Evolutionary conservation across 1,140 invertebrate genomes (phyloP), one percentile per base, ranked within the genome.

Genomic region (Procambarus clarkii): DNA sequence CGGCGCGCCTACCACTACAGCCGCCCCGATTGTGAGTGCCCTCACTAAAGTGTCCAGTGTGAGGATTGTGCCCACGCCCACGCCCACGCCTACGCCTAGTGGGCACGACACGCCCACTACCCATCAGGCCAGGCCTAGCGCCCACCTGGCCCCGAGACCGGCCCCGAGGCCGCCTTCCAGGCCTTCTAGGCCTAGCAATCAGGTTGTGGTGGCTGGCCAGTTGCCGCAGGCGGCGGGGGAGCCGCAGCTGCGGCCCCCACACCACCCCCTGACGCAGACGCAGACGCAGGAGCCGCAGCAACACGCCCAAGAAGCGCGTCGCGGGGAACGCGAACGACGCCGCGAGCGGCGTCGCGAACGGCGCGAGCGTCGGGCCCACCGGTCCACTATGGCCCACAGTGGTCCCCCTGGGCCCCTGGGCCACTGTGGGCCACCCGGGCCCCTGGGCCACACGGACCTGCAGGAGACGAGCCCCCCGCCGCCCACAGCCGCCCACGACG

Each of bases 31-130:
- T 44, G 88, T 90, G 69, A 90, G 88, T 90, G 88, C 88, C 78
- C 88, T 90, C 60, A 83, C 88, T 69, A 90, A 90, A 84, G 88
- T 90, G 88, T 90, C 88, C 88, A 90, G 88, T 83, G 88, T 90
- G 74, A 90, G 88, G 88, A 90, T 90, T 90, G 88, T 90, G 46
- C 88, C 88, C 54, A 90, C 88, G 34, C 88, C 88, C 50, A 90
- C 88, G 48, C n/a, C 88, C 18, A 90, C 88, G 71, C 88, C 88
- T 71, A 90, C 88, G 50, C 88, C 88, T 54, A 77, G 88, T 50
- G 71, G 88, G 34, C 46, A 83, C 81, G 82, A 90, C n/a, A 84
- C 88, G 81, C 79, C 80, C 80, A n/a, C n/a, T n/a, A 78, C 71
- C 3, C 80, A 83, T 44, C 80, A 83, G n/a, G 76, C n/a, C 50